These are phyloP conservation scores for Drosophila mettleri DNA, from an alignment of 2,888 invertebrate species.

Conservation along the genomic window DNA sequence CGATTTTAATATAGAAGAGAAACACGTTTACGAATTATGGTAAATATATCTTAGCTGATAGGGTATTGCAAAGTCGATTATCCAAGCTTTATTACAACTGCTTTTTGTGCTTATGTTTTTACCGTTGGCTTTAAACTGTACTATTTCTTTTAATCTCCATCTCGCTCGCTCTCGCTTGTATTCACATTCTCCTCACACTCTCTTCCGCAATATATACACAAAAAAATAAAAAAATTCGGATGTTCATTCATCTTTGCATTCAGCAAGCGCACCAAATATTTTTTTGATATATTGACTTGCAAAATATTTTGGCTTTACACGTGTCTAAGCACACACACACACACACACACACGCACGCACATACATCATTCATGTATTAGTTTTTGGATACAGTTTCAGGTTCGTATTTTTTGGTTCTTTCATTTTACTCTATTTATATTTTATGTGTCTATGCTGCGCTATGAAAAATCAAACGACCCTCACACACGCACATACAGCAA, in stretches of 20 bases:
- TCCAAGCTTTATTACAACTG: constrained; percentile 7
- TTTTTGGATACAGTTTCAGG: constrained; percentile 39
- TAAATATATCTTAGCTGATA: not conserved
- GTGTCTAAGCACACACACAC: constrained; percentile 55
- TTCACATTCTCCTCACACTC: constrained; percentile 5
- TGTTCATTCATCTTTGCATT: constrained; percentile 71
- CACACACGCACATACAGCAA: constrained; percentile 12
- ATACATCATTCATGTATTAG: constrained; percentile 21
- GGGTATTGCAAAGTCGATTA: not conserved
- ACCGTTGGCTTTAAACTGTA: constrained; percentile 36
- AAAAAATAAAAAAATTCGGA: constrained; percentile 34
- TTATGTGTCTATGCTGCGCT: constrained; percentile 43
- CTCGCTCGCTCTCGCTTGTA: not conserved
- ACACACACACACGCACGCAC: constrained; percentile 8
- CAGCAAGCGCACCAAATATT: constrained; percentile 65
- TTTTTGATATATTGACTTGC: constrained; percentile 77
- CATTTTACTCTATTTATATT: constrained; percentile 52
- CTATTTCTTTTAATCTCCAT: not conserved
- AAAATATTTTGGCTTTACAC: constrained; percentile 77
- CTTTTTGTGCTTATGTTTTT: constrained; percentile 32
- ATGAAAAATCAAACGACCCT: constrained; percentile 55
- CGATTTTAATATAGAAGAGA: too few relatives aligned
- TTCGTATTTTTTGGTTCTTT: constrained; percentile 29
- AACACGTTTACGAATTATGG: too few relatives aligned
- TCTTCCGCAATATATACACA: constrained; percentile 9